Percentiles rank a stretch among this genome's conserved stretches.
phyloP scores from a whole-genome alignment of 2,113 vertebrate genomes.

The Leucosticte australis region DNA sequence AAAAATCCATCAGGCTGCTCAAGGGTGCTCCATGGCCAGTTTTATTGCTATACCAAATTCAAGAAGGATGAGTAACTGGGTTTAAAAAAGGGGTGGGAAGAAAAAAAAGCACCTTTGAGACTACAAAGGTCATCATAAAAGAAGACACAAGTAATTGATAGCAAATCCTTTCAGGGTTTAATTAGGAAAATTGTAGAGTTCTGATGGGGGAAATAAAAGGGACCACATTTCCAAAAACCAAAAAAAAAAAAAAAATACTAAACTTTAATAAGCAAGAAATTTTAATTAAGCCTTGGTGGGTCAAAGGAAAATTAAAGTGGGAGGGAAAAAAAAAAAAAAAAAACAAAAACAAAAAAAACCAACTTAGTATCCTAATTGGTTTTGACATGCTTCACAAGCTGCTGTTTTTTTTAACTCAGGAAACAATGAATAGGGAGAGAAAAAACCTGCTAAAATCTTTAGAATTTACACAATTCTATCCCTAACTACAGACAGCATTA shows the following conservation, averaged over 20 bases:
- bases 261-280: constrained; percentile 72
- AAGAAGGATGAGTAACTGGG: constrained; percentile 54
- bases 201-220: constrained; percentile 48
- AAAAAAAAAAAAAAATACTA: constrained; percentile 49
- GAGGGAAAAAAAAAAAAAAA: not conserved
- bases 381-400: constrained; percentile 79
- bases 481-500: constrained; percentile 88
- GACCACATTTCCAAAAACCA: constrained; percentile 36
- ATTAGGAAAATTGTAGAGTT: constrained; percentile 52
- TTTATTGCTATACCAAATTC: constrained; percentile 77
- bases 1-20: constrained; percentile 64
- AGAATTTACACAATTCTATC: constrained; percentile 86
- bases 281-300: constrained; percentile 73
- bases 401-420: constrained; percentile 66
- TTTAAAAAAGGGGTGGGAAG: not conserved
- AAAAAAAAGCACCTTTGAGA: constrained; percentile 68
- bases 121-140: constrained; percentile 65
- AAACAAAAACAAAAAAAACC: not conserved
- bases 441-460: constrained; percentile 81
- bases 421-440: constrained; percentile 77
- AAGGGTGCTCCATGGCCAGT: constrained; percentile 68
- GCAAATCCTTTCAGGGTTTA: constrained; percentile 65
- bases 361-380: constrained; percentile 69
- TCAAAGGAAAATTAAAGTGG: constrained; percentile 70
- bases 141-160: constrained; percentile 60